Conservation (phyloP, 2,113 vertebrate species). For the Promerops cafer region DNA sequence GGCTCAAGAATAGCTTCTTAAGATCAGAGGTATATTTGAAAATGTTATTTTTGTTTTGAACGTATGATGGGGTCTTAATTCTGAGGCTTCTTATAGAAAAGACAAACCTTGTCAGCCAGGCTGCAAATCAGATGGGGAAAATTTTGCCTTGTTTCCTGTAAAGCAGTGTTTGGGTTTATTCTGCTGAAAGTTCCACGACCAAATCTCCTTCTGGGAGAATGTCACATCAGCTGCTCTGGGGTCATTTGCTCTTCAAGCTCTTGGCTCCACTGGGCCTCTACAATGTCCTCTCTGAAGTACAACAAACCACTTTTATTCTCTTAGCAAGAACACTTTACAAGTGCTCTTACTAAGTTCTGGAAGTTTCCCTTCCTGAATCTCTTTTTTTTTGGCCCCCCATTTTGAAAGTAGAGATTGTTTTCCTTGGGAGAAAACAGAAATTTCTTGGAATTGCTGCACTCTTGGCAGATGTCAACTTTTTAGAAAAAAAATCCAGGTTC, state of each 20-base stretch:
- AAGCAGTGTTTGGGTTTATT: not conserved
- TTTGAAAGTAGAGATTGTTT: not conserved
- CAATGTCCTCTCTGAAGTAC: not conserved
- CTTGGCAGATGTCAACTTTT: not conserved
- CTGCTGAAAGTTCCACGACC: not conserved
- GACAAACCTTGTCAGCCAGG: not conserved
- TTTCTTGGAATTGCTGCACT: not conserved
- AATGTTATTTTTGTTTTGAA: not conserved
- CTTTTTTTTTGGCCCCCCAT: not conserved
- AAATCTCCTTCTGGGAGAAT: not conserved
- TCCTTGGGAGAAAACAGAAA: not conserved
- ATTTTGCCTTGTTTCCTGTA: not conserved
- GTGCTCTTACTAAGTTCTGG: not conserved
- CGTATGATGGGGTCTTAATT: not conserved
- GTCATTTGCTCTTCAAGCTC: fast-evolving
- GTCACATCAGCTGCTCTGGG: not conserved
- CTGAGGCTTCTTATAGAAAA: not conserved
- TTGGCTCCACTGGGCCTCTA: fast-evolving
- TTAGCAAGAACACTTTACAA: not conserved
- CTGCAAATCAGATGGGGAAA: not conserved
- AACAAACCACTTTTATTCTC: not conserved
- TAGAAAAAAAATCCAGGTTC: not conserved
- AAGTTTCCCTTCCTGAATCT: not conserved
- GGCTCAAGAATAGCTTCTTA: not conserved
- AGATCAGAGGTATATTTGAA: not conserved